Base-by-base conservation (phyloP, 2,888 invertebrate genomes). In the Nasonovia ribisnigri region DNA sequence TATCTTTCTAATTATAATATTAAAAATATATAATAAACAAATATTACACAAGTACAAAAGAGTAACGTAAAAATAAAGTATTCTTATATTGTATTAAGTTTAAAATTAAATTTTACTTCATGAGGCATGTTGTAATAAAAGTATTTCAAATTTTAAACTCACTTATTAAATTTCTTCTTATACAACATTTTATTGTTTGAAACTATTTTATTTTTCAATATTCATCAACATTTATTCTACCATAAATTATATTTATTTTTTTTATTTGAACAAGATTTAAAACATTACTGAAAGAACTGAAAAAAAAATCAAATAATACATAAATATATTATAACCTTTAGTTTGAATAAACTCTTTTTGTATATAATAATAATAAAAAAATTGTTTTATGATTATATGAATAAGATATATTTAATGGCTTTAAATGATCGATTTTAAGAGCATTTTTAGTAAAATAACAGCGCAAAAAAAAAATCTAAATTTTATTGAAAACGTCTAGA, bases 401-500 rank as follows among this genome's bases (percentile, higher is more conserved):
- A 43, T 43, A 29, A 46, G 43, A 54, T 51, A 48, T 84, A 26
- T 90, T 93, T 57, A 89, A 93, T 84, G 26, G 26, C 88, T 46
- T 84, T 88, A 77, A 92, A 92, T 36, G 89, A 84, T 90, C 93
- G 42, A 84, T 54, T 93, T 84, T 84, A 90, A 93, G 42, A 48
- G 13, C 57, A n/a, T 93, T 93, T 84, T 48, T 1, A 89, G 90
- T 84, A 93, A 84, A 90, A 90, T 93, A 36, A 93, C 84, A 36
- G 29, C 20, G 36, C 46, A 46, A 46, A 88, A 89, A 86, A 86
- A 87, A 84, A 84, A 90, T 89, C 16, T 48, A 67, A 90, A 93
- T n/a, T n/a, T n/a, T n/a, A n/a, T 90, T 93, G 90, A 93, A 90
- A 60, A 90, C 42, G 93, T 93, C 93, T 93, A 90, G 93, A 93